Evolutionary conservation across 2,797 vertebrate genomes (phyloP), one percentile per base, ranked within the genome.

Genomic region (Petrocephalus schoutedeni): DNA sequence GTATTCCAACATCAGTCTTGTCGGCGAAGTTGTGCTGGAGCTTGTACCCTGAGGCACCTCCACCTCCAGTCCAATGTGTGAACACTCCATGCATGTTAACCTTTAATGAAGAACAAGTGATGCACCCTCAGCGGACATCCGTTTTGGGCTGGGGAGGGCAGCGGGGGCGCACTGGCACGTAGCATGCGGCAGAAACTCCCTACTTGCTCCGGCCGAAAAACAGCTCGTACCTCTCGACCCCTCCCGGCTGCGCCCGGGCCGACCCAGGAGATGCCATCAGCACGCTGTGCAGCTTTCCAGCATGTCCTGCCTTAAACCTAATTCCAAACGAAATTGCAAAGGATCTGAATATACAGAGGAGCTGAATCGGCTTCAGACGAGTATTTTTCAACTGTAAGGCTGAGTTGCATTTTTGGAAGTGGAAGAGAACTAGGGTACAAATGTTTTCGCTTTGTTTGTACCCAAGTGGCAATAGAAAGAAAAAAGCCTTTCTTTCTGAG

Each of bases 41-140:
- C 71, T 82, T 56, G 9, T 36, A 19, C 41, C 87, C 41, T 8
- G 41, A 49, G 82, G 87, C 58, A 61, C 82, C 61, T 28, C 84
- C 49, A 41, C 49, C 16, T 88, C 49, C 61, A 67, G 87, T 49
- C 56, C 71, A 49, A 87, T 82, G 57, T 49, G 56, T 74, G 85
- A 86, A 82, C 23, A 53, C 51, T 41, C 57, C 41, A 23, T 87
- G 71, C 45, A 83, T 86, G 53, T 71, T 67, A 86, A 87, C 89
- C 89, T 90, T 90, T 90, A 90, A 90, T 90, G 89, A 89, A 90
- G 88, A 86, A 87, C 54, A 83, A 80, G 23, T 45, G 61, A 45
- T 84, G 84, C 36, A 71, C 87, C 36, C 2, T 87, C 21, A 41
- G 56, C 45, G 21, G 88, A 87, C 86, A 87, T 77, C 74, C 64